These are phyloP conservation scores for Crambe crambe DNA, from an alignment of 37 sponge, comb jelly and placozoan genomes.

Conservation along the genomic window DNA sequence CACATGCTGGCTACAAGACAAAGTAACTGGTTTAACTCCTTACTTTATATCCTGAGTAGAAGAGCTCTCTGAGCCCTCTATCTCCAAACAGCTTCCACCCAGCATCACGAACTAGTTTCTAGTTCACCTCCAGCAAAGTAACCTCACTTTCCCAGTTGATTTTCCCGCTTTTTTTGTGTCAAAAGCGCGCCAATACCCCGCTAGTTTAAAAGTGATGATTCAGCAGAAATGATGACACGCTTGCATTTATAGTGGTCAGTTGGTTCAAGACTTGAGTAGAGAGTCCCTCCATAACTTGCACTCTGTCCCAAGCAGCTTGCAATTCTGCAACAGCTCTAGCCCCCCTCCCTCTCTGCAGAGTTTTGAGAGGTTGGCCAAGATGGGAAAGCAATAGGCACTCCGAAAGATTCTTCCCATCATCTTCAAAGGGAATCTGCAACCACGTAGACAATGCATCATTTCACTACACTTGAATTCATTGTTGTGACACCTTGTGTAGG, in stretches of 20 bases:
- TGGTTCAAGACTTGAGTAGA: neutral
- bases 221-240: neutral
- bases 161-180: neutral
- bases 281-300: neutral
- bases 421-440: neutral
- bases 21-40: no score
- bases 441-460: neutral
- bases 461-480: no score
- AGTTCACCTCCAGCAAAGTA: no score
- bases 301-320: neutral
- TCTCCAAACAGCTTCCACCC: neutral
- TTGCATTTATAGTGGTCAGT: neutral
- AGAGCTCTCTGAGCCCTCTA: neutral
- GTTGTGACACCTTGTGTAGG: slow-evolving; percentile 44
- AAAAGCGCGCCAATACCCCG: no score
- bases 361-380: neutral
- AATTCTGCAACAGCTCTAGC: neutral
- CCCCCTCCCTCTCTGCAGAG: neutral
- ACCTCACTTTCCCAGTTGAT: neutral
- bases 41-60: neutral
- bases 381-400: neutral
- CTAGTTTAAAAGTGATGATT: neutral
- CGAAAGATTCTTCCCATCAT: neutral
- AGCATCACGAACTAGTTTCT: neutral
- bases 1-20: no score